A percentile compares a stretch with the other conserved stretches of the same genome.
Conservation (phyloP, 2,113 vertebrate species). For the Glaucomys volans region DNA sequence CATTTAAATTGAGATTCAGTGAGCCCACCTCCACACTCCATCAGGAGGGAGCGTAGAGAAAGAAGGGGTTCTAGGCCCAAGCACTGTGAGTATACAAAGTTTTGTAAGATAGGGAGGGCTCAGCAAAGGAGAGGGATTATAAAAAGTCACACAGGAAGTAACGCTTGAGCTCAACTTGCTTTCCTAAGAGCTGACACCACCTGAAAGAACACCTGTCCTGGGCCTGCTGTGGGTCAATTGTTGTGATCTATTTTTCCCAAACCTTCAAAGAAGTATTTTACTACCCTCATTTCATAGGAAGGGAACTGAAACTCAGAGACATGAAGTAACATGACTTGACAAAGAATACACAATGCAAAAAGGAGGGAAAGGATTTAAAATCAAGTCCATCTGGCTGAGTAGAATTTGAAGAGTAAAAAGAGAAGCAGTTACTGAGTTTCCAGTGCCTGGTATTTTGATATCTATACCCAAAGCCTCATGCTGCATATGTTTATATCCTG, state of each 20-base stretch:
- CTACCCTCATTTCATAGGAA: neutral
- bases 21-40: neutral
- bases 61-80: neutral
- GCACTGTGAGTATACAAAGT: neutral
- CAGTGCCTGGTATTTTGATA: neutral
- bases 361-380: neutral
- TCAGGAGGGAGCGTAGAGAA: neutral
- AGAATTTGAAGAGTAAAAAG: neutral
- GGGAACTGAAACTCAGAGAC: neutral
- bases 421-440: neutral
- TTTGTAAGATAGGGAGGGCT: neutral
- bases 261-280: neutral
- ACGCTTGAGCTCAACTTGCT: neutral
- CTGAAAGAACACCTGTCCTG: neutral
- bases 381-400: neutral
- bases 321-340: neutral
- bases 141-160: neutral
- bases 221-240: accelerated
- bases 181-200: neutral
- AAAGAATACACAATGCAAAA: neutral
- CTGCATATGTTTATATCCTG: neutral
- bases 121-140: neutral
- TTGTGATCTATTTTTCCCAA: neutral
- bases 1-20: neutral
- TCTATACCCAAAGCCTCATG: neutral